Base-by-base conservation (phyloP, 1,140 invertebrate species). In the Lasioglossum baleicum region DNA sequence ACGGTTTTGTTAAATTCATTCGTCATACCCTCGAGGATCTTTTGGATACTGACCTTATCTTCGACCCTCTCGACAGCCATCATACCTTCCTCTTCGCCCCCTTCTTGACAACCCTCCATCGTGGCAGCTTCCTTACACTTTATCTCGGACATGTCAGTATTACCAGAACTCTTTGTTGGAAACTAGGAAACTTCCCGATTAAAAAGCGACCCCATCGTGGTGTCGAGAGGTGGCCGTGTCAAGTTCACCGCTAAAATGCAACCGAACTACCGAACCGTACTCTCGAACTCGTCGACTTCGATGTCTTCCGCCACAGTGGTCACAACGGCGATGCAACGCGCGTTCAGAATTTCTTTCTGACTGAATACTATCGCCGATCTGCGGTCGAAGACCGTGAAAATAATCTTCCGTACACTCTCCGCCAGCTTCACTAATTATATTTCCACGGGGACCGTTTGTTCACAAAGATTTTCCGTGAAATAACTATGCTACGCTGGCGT, bases 21-120 rank as follows among this genome's bases (percentile, higher is more conserved):
- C 10, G 93, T 94, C 93, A 93, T 94, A 42, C 92, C 90, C 48
- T 92, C 92, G 20, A 94, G 85, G n/a, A 93, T 94, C 75, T 93
- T 89, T 73, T 93, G 89, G 65, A 94, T 93, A 81, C 90, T 92
- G 48, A 92, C 83, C 60, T 91, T 92, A 70, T 91, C 90, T 44
- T 90, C 88, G 64, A 83, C 86, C 63, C 74, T 85, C 7, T 89
- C 87, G 68, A 87, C 85, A 64, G 80, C 84, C 51, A 89, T 90
- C 48, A 88, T 90, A 61, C 89, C 89, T 74, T 90, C 90, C 72
- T 72, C 80, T 69, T 90, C 75, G 64, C 66, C 86, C 64, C 89
- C 90, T 71, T 88, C 85, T 74, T 90, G 88, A 64, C 89, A 90
- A 82, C 88, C 88, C 75, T 88, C 89, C 68, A 85, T 83, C 70